phyloP scores from a whole-genome alignment of 1,140 invertebrate genomes.

The Araneus ventricosus region DNA sequence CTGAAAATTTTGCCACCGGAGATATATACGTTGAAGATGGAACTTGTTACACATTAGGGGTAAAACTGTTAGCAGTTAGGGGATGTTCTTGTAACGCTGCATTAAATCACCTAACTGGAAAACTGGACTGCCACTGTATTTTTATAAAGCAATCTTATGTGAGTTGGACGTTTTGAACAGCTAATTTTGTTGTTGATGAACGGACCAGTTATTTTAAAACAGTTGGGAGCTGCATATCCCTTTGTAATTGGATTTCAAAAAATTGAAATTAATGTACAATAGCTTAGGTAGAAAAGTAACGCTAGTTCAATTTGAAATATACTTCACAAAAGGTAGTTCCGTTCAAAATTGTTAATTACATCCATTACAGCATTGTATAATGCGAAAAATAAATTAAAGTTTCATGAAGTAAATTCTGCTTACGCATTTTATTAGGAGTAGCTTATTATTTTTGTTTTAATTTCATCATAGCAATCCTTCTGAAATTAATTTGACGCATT shows the following conservation, averaged over 20 bases:
- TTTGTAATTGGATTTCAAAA: neutral
- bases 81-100: neutral
- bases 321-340: neutral
- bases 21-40: neutral
- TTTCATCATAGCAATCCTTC: too few species aligned
- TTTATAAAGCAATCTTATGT: neutral
- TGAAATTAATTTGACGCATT: too few species aligned
- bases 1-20: slow-evolving; percentile 13
- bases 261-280: too few species aligned
- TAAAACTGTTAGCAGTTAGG: slow-evolving; percentile 3
- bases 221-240: neutral
- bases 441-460: too few species aligned
- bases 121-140: neutral
- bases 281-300: neutral
- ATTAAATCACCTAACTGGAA: slow-evolving; percentile 33
- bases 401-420: too few species aligned
- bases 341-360: neutral
- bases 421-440: too few species aligned
- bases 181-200: neutral
- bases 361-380: too few species aligned
- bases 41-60: slow-evolving; percentile 15
- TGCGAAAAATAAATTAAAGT: too few species aligned
- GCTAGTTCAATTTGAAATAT: neutral
- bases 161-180: neutral
- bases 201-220: neutral